A percentile compares a stretch with the other conserved stretches of the same genome.
phyloP scores from a whole-genome alignment of 2,888 invertebrate species.

The Digitonthophagus gazella region DNA sequence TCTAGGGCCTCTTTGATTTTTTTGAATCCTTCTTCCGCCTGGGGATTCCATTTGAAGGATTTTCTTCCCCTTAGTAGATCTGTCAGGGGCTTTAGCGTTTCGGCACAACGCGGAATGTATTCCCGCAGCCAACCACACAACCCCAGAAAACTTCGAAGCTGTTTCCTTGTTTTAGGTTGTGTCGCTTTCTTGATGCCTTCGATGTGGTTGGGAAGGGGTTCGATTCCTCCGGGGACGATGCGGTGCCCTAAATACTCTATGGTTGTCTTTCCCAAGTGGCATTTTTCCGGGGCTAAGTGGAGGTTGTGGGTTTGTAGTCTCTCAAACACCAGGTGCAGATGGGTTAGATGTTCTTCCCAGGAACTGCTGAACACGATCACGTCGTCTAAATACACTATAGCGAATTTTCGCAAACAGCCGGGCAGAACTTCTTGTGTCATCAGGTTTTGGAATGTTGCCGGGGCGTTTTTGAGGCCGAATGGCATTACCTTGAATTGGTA shows the following conservation, averaged over 20 bases:
- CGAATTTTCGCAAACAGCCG: constrained; percentile 29
- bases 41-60: constrained; percentile 26
- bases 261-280: constrained; percentile 7
- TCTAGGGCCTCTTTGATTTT: constrained; percentile 25
- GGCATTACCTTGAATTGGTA: constrained; percentile 39
- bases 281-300: constrained; percentile 13
- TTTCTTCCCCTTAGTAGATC: constrained; percentile 28
- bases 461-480: too few relatives aligned
- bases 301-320: constrained; percentile 27
- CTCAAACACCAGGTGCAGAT: constrained; percentile 31
- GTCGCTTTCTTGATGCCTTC: background rate
- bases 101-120: constrained; percentile 33
- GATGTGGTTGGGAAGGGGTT: constrained; percentile 17
- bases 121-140: constrained; percentile 34
- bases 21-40: constrained; percentile 26
- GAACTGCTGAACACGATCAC: too few relatives aligned
- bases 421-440: constrained; percentile 34
- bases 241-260: constrained; percentile 23
- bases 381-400: constrained; percentile 38
- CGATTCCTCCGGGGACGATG: too few relatives aligned
- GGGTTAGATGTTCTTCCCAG: constrained; percentile 30
- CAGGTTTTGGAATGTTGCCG: constrained; percentile 36
- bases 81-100: constrained; percentile 32
- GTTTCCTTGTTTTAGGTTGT: too few relatives aligned
- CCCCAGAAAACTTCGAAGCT: too few relatives aligned